phyloP scores from a whole-genome alignment of 30 jellyfish, hydroid and myxozoan genomes.

The Hydractinia symbiolongicarpus region DNA sequence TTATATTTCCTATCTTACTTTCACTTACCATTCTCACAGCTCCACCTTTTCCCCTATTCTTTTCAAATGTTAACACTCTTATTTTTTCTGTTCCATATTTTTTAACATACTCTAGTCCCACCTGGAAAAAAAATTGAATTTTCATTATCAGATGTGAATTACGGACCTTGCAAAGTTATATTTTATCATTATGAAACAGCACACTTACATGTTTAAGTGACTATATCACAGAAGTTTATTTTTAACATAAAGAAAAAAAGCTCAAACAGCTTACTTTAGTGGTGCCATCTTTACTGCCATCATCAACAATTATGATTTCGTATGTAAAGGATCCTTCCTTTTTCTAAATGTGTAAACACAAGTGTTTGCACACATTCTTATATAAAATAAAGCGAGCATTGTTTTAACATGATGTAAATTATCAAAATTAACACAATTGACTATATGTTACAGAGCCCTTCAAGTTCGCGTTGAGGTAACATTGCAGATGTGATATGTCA shows the following conservation, averaged over 20 bases:
- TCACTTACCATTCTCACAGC: constrained; percentile 85
- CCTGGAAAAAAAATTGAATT: constrained; percentile 32
- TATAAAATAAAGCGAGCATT: neutral
- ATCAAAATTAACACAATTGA: neutral
- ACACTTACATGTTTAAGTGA: neutral
- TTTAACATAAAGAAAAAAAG: neutral
- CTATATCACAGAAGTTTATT: neutral
- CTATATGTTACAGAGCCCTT: neutral
- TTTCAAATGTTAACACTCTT: constrained; percentile 72
- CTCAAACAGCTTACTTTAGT: constrained; percentile 39
- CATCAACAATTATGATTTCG: constrained; percentile 85
- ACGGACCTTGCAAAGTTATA: neutral
- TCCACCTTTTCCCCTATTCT: constrained; percentile 98
- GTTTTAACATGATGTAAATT: neutral
- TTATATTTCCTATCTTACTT: no score
- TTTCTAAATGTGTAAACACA: constrained; percentile 29
- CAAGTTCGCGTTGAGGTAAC: no score
- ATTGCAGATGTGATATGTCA: no score
- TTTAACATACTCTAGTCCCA: constrained; percentile 52
- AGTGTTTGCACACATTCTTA: neutral
- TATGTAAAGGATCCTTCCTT: constrained; percentile 50
- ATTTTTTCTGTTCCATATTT: constrained; percentile 50
- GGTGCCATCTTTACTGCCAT: constrained; percentile 87
- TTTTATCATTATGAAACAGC: neutral
- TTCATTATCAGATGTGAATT: neutral